These are phyloP conservation scores for Merluccius polli DNA, from an alignment of 2,797 vertebrate genomes.

Conservation along the genomic window DNA sequence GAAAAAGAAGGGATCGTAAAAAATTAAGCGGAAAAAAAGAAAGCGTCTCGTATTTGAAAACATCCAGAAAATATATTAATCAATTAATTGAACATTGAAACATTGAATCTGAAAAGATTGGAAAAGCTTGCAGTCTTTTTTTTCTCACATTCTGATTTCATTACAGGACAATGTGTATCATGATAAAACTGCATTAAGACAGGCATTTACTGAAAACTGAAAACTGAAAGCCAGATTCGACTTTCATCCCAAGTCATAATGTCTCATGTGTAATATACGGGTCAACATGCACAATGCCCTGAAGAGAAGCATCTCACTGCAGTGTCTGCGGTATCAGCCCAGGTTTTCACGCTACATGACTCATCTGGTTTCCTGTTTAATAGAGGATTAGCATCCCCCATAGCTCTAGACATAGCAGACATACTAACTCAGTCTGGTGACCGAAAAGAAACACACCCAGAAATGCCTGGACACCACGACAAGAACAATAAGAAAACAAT, in stretches of 20 bases:
- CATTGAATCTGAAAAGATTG: neutral
- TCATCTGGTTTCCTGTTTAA: conserved; percentile 46
- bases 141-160: neutral
- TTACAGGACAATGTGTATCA: neutral
- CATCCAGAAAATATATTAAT: neutral
- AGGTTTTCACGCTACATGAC: conserved; percentile 41
- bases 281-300: conserved; percentile 4
- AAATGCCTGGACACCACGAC: conserved; percentile 23
- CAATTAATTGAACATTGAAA: neutral
- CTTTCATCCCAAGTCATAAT: neutral
- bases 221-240: neutral
- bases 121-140: neutral
- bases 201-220: neutral
- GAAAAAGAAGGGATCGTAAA: conserved; percentile 16
- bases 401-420: conserved; percentile 50
- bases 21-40: conserved; percentile 1
- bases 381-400: conserved; percentile 44
- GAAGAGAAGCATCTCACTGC: neutral
- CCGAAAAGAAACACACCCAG: conserved; percentile 5
- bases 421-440: conserved; percentile 43
- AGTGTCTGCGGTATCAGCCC: conserved; percentile 24
- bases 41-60: conserved; percentile 1
- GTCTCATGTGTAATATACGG: neutral
- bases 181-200: neutral
- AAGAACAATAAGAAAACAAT: conserved; percentile 25